Evolutionary conservation across 1,140 invertebrate species (phyloP).

Genomic region (Parapsyche elsis): DNA sequence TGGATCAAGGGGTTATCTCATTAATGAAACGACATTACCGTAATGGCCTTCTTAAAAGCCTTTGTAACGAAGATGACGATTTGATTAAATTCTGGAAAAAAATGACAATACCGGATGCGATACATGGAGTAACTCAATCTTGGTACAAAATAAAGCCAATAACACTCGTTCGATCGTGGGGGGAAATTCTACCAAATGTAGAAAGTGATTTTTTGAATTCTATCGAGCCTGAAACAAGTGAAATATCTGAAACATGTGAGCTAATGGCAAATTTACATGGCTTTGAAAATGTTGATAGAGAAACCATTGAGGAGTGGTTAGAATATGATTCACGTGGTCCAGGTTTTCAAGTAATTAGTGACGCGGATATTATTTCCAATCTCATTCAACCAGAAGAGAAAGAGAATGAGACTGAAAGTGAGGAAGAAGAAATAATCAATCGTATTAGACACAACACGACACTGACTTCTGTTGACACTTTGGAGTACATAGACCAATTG

Average conservation of each 20-base stretch:
- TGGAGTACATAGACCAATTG: too few relatives aligned
- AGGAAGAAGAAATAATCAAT: too few relatives aligned
- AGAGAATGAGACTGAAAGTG: not conserved
- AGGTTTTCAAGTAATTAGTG: constrained; percentile 3
- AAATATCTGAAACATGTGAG: constrained; percentile 24
- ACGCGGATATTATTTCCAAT: constrained; percentile 18
- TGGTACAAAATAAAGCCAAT: constrained; percentile 13
- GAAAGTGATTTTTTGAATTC: not conserved
- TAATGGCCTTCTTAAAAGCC: not conserved
- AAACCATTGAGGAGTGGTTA: constrained; percentile 24
- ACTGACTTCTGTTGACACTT: too few relatives aligned
- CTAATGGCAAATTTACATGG: constrained; percentile 24
- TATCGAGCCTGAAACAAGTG: not conserved
- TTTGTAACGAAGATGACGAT: not conserved
- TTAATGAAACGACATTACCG: constrained; percentile 15
- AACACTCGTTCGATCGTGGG: constrained; percentile 26
- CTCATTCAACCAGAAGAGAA: constrained; percentile 1
- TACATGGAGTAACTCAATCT: constrained; percentile 24
- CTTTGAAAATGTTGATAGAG: constrained; percentile 27
- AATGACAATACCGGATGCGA: constrained; percentile 17
- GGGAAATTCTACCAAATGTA: not conserved
- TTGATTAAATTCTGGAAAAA: constrained; percentile 29
- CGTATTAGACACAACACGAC: too few relatives aligned
- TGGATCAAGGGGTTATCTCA: not conserved
- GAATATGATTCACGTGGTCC: constrained; percentile 11